Evolutionary conservation across 2,888 invertebrate genomes (phyloP), one percentile per base, ranked within the genome.

Genomic region (Xanthia icteritia): DNA sequence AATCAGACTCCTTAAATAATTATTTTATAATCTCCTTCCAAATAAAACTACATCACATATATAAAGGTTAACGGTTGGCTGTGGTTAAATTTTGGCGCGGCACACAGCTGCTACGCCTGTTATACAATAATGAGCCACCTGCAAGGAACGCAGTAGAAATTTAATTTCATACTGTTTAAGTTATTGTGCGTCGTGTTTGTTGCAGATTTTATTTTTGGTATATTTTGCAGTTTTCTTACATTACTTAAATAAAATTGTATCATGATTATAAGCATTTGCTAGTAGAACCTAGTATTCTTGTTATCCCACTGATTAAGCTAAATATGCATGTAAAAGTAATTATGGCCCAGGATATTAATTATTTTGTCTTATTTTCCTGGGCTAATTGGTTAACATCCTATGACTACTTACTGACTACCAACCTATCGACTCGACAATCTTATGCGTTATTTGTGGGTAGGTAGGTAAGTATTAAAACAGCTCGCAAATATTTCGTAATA

Each of bases 31-130:
- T 51, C 60, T 80, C 23, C 39, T 51, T 17, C 13, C 8, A 61
- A 84, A 76, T 76, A 69, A 84, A 77, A 74, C 68, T 66, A 75
- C 58, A 36, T 67, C 48, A 54, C 58, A 56, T 58, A 48, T 68
- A 81, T 86, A 88, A 89, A 88, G 79, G 87, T 82, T 39, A n/a
- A n/a, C 6, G n/a, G 39, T 68, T 68, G 78, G 87, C 83, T 85
- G 86, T 82, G 84, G 89, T 89, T 88, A 89, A 89, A 92, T 90
- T 92, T 92, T 94, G 93, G 94, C 94, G 81, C 86, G 70, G 80
- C 72, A 91, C 93, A 92, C 87, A 84, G 83, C 86, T 87, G 88
- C 86, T 84, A 84, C 86, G 88, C 82, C 60, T 76, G 81, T 61
- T 70, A 54, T 58, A 80, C 76, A 65, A 63, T 89, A 89, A 90